phyloP scores from a whole-genome alignment of 2,888 invertebrate genomes.

The Neelides folsomi region DNA sequence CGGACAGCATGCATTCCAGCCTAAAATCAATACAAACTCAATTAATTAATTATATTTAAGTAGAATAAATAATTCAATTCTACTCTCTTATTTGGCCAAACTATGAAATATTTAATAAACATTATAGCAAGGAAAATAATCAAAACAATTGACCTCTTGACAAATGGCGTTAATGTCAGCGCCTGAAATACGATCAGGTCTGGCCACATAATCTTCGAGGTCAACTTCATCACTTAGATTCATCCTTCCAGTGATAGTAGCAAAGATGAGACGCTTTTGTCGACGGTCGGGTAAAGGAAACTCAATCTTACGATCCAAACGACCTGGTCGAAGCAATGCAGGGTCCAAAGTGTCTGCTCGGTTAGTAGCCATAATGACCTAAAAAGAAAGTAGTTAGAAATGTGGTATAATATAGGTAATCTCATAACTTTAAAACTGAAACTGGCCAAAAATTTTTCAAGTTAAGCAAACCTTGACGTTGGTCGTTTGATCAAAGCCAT shows the following conservation, averaged over 20 bases:
- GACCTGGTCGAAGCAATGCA: slow-evolving; percentile 84
- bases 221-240: slow-evolving; percentile 97
- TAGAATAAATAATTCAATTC: slow-evolving; percentile 2
- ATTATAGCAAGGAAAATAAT: not conserved
- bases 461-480: slow-evolving; percentile 70
- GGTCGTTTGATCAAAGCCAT: slow-evolving; percentile 99
- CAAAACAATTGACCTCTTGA: slow-evolving; percentile 55
- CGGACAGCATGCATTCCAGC: slow-evolving; percentile 99
- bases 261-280: slow-evolving; percentile 88
- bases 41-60: slow-evolving; percentile 1
- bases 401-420: not conserved
- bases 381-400: slow-evolving; percentile 17
- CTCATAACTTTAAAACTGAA: not conserved
- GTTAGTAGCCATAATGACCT: slow-evolving; percentile 89
- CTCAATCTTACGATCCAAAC: slow-evolving; percentile 96
- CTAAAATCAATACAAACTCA: slow-evolving; percentile 36
- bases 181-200: slow-evolving; percentile 96
- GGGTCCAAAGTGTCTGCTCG: slow-evolving; percentile 97
- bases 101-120: not conserved
- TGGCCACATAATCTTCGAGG: slow-evolving; percentile 94
- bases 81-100: not conserved
- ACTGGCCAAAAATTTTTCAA: not conserved
- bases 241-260: slow-evolving; percentile 94
- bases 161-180: slow-evolving; percentile 99
- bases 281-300: slow-evolving; percentile 89